Percentiles rank a stretch among this genome's conserved stretches.
phyloP scores from a whole-genome alignment of 1,140 invertebrate genomes.

The Lepidurus packardi region DNA sequence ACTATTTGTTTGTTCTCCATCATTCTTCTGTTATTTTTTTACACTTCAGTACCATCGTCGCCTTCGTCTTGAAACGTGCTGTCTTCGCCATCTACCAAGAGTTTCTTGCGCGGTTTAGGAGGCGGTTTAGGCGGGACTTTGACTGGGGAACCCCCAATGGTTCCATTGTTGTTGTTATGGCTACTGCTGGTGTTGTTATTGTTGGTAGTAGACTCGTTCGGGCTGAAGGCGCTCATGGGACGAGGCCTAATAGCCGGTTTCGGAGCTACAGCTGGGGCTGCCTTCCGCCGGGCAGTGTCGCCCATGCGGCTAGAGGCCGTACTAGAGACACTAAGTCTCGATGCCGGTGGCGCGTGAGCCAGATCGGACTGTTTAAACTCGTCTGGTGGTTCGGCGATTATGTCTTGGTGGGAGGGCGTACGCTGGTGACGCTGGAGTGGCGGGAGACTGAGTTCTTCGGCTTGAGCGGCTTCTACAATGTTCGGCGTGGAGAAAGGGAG shows the following conservation, averaged over 20 bases:
- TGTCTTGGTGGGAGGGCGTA: constrained; percentile 27
- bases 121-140: constrained; percentile 43
- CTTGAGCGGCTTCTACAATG: constrained; percentile 34
- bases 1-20: not conserved
- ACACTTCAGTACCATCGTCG: constrained; percentile 33
- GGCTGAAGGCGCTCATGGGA: constrained; percentile 34
- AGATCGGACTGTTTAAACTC: constrained; percentile 31
- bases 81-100: constrained; percentile 21
- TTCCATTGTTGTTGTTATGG: not conserved
- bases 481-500: constrained; percentile 35
- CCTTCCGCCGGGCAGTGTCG: constrained; percentile 24
- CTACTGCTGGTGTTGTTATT: too few species aligned
- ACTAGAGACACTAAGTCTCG: constrained; percentile 2
- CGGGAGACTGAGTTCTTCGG: constrained; percentile 31
- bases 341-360: constrained; percentile 6
- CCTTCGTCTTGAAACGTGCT: constrained; percentile 24
- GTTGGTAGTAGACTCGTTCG: constrained; percentile 28
- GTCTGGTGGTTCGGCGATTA: constrained; percentile 31
- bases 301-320: constrained; percentile 29
- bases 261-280: constrained; percentile 26
- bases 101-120: constrained; percentile 41
- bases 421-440: not conserved
- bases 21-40: not conserved
- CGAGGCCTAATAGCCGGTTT: constrained; percentile 32
- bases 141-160: constrained; percentile 13